Conservation (phyloP, 2,113 vertebrate genomes). For the Ciconia boyciana region DNA sequence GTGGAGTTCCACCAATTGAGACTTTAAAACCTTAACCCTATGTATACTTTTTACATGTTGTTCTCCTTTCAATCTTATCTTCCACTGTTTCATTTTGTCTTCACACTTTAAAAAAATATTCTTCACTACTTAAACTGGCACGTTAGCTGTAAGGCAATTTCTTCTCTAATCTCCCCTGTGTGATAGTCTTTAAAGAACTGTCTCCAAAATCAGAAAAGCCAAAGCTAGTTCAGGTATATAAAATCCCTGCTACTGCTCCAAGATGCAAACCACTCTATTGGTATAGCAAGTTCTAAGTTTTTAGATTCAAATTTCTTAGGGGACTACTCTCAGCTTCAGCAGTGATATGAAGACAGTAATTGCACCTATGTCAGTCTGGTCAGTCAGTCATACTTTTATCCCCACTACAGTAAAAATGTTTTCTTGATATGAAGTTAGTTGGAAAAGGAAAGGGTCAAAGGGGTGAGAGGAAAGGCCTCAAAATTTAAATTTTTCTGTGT, state of each 20-base stretch:
- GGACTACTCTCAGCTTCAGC: background rate
- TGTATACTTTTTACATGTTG: background rate
- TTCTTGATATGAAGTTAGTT: background rate
- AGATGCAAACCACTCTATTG: background rate
- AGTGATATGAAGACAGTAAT: background rate
- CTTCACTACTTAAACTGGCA: background rate
- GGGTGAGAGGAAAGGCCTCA: background rate
- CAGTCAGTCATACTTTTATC: background rate
- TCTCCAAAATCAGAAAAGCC: background rate
- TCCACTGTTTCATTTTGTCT: background rate
- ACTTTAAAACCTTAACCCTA: background rate
- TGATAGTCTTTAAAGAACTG: background rate
- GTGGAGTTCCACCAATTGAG: background rate
- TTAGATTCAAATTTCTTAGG: background rate
- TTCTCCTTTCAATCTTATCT: background rate
- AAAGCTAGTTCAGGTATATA: background rate
- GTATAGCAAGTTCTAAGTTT: background rate
- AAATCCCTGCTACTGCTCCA: background rate
- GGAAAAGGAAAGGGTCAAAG: background rate
- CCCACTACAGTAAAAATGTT: background rate
- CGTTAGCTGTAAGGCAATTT: background rate
- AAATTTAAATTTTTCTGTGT: background rate
- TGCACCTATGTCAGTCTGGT: background rate
- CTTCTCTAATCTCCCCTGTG: background rate
- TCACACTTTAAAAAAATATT: background rate